These are phyloP conservation scores for Drosophila tani DNA, from an alignment of 1,140 invertebrate genomes.

Conservation along the genomic window DNA sequence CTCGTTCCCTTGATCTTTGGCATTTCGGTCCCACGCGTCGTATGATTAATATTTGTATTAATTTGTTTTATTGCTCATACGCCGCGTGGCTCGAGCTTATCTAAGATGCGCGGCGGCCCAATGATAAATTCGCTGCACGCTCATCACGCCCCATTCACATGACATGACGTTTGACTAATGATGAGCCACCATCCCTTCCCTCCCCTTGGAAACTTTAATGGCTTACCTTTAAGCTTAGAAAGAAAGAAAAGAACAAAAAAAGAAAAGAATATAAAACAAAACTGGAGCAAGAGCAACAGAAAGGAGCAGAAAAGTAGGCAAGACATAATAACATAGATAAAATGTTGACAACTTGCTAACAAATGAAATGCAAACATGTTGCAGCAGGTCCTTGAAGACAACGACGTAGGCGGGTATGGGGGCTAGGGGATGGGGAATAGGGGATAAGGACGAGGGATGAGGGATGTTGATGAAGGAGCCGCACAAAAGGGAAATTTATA, in stretches of 20 bases:
- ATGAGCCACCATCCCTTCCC: conserved; percentile 13
- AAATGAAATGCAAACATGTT: conserved; percentile 70
- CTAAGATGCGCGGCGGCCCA: conserved; percentile 29
- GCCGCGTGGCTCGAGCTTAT: conserved; percentile 35
- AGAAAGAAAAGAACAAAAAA: conserved; percentile 8
- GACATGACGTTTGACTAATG: conserved; percentile 62
- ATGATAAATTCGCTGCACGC: conserved; percentile 62
- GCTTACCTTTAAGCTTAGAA: conserved; percentile 30
- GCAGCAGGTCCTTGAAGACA: conserved; percentile 34
- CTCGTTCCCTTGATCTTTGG: conserved; percentile 12
- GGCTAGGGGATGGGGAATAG: neutral
- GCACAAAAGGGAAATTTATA: conserved; percentile 40
- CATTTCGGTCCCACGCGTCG: conserved; percentile 48
- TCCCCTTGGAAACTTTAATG: conserved; percentile 18
- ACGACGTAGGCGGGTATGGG: neutral
- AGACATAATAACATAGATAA: conserved; percentile 62
- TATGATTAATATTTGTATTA: conserved; percentile 70
- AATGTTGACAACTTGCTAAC: conserved; percentile 65
- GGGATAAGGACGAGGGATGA: neutral
- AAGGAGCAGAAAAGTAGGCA: conserved; percentile 32
- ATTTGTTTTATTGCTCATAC: conserved; percentile 65
- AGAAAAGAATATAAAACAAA: neutral
- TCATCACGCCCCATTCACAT: conserved; percentile 33
- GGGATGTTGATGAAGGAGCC: conserved; percentile 29
- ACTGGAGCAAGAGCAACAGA: conserved; percentile 11